phyloP scores from a whole-genome alignment of 2,888 invertebrate genomes.

The Catocala nupta region DNA sequence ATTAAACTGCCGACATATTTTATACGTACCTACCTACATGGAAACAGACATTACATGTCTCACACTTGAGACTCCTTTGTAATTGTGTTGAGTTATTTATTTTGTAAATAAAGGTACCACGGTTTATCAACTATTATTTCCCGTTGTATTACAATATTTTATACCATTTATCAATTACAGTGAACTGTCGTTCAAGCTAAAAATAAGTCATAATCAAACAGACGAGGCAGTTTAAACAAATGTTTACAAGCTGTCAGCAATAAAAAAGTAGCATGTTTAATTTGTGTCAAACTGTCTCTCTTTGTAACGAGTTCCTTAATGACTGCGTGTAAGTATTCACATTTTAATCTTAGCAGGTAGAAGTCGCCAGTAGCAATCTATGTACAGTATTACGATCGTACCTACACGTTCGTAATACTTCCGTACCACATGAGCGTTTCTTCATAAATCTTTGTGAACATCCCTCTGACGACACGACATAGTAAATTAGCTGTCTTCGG shows the following conservation, averaged over 20 bases:
- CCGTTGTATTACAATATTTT: neutral
- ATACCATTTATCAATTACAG: too few species aligned
- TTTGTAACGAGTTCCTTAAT: neutral
- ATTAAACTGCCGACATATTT: conserved; percentile 37
- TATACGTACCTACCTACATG: conserved; percentile 8
- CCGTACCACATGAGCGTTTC: conserved; percentile 51
- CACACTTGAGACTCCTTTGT: conserved; percentile 2
- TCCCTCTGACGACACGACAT: conserved; percentile 39
- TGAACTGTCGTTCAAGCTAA: neutral
- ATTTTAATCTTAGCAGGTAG: neutral
- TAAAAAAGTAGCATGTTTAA: neutral
- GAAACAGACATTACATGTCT: conserved; percentile 4
- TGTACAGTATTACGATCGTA: too few species aligned
- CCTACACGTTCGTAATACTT: conserved; percentile 17
- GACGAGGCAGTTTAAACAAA: neutral
- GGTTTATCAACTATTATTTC: conserved; percentile 9
- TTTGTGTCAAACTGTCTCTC: neutral
- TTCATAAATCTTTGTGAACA: conserved; percentile 51
- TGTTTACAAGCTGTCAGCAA: neutral
- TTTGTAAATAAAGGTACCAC: neutral
- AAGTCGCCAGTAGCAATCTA: conserved; percentile 2
- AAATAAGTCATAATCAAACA: conserved; percentile 2
- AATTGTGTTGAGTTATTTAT: neutral
- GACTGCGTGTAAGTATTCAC: neutral
- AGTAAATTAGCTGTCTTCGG: conserved; percentile 57